Evolutionary conservation across 1,140 invertebrate genomes (phyloP), one percentile per base, ranked within the genome.

Genomic region (Drosophila bocqueti): DNA sequence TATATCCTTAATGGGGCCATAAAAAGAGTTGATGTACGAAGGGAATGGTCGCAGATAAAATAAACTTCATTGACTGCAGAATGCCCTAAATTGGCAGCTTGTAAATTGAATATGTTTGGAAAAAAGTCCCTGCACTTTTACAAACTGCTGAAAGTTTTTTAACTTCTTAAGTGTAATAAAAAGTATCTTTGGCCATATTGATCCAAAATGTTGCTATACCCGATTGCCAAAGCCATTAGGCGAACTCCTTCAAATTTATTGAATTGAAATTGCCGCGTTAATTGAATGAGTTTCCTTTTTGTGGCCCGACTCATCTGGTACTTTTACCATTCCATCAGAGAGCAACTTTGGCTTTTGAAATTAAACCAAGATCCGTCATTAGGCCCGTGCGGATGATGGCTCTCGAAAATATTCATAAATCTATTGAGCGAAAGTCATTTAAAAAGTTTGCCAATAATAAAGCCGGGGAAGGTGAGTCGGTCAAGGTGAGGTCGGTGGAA

Each of bases 1-100:
- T 84, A 84, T 74, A 66, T 59, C 68, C 77, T 77, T 84, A 84
- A 84, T 84, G 77, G 74, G 71, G 40, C 21, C 67, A 83, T 84
- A 80, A 83, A 84, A 64, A 62, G 64, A 83, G 75, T 76, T 59
- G 68, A 83, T 68, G 58, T 62, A 50, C 38, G 15, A 36, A 8
- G 46, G 36, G 52, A 72, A 78, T 36, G 60, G 45, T 36, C 3
- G 55, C 64, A 43, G 26, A 34, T 60, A 43, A 21, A 43, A 21
- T 43, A 7, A 64, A 34, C n/a, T 31, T 34, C 61, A 50, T 36
- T 43, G 58, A 36, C 62, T 47, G 15, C 16, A 24, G 31, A 7
- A 64, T 63, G 36, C 45, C 24, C 46, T 64, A 26, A 50, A 21
- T 42, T 34, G 11, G 13, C 38, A 50, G 47, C 18, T 69, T 29